These are phyloP conservation scores for Blastomussa wellsi DNA, from an alignment of 92 coral and sea anemone genomes.

Conservation along the genomic window DNA sequence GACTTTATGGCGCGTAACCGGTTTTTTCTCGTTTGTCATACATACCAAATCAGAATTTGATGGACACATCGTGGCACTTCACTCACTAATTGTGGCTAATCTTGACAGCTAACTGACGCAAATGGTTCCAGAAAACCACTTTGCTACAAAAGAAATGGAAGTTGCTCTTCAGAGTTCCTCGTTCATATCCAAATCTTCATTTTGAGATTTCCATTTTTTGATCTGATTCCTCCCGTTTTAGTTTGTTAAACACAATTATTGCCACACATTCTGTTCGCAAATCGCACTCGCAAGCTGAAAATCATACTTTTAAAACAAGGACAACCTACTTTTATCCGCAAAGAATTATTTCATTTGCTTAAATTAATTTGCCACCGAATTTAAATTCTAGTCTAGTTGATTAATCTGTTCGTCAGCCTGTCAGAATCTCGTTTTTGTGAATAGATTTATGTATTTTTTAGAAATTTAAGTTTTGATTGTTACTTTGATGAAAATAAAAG, in stretches of 20 bases:
- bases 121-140: constrained; percentile 30
- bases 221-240: neutral
- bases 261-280: neutral
- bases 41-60: constrained; percentile 21
- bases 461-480: constrained; percentile 10
- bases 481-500: constrained; percentile 16
- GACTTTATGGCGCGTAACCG: constrained; percentile 39
- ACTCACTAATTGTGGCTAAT: constrained; percentile 5
- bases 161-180: constrained; percentile 3
- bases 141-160: constrained; percentile 11
- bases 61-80: constrained; percentile 20
- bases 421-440: neutral
- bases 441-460: constrained; percentile 8
- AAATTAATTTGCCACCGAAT: neutral
- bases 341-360: constrained; percentile 8
- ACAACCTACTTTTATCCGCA: neutral
- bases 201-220: neutral
- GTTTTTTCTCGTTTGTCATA: constrained; percentile 6
- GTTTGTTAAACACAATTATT: neutral
- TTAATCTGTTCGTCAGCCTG: neutral
- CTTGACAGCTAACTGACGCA: constrained; percentile 32
- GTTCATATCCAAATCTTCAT: neutral
- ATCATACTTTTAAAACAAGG: neutral
- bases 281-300: neutral
- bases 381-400: neutral